Base-by-base conservation (phyloP, 2,888 invertebrate species). In the Lepidocyrtinus sp. region DNA sequence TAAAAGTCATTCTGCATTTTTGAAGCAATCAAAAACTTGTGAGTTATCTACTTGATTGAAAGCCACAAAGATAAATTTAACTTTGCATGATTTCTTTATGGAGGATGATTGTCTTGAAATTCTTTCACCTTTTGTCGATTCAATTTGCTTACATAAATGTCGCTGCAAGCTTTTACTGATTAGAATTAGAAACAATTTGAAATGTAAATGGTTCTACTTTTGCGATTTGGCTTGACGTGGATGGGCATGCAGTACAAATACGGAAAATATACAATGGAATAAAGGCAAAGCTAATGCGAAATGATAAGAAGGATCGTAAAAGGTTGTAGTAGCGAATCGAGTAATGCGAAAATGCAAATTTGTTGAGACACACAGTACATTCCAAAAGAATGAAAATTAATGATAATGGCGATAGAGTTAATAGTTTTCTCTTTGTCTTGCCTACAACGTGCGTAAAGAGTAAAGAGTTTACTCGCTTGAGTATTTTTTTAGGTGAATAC, bases 271-370 rank as follows among this genome's bases (percentile, higher is more conserved):
- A 36, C 36, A 36, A 36, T 36, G 36, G 5, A 12, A 12, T 12
- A 7, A 36, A 7, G 5, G 12, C 12, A 7, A 36, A n/a, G n/a
- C n/a, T 36, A 12, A 36, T 36, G 36, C 36, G 12, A 36, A 7
- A 5, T 5, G 5, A 36, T 7, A 7, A 36, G 12, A 7, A 36
- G 36, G 5, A 36, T 36, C 36, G 36, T 36, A 36, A 36, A 36
- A 36, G 26, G 12, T 26, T n/a, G 64, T 64, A 64, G 64, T 64
- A n/a, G n/a, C 64, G 3, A 64, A 64, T 36, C 36, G 5, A 36
- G 36, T 12, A 64, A n/a, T 25, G 26, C 64, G 19, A 26, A 22
- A 64, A 64, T 64, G 64, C 64, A 26, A 64, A 64, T 64, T 64
- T 64, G 7, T 19, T 26, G 5, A 12, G 12, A 17, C 26, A 26